Percentiles rank a stretch among this genome's conserved stretches.
phyloP scores from a whole-genome alignment of 2,113 vertebrate genomes.

The Ophthalmolycus amberensis region DNA sequence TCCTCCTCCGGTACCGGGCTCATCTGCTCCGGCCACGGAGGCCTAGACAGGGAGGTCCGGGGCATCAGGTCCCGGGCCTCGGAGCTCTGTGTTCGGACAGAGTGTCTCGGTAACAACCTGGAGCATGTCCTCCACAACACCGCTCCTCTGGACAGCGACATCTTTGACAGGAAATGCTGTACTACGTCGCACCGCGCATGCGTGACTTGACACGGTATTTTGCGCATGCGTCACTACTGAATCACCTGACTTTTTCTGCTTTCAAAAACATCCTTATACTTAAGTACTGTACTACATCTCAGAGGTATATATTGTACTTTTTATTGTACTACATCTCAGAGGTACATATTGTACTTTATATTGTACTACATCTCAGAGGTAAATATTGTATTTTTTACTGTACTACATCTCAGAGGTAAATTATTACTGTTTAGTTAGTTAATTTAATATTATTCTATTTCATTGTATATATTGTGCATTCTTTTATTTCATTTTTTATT shows the following conservation, averaged over 20 bases:
- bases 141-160: slow-evolving; percentile 57
- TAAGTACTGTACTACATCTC: not conserved
- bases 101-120: not conserved
- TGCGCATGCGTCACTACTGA: slow-evolving; percentile 37
- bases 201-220: not conserved
- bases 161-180: slow-evolving; percentile 52
- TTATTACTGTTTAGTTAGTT: too few relatives aligned
- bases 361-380: not conserved
- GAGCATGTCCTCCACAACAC: slow-evolving; percentile 65
- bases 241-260: not conserved
- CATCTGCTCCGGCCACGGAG: slow-evolving; percentile 59
- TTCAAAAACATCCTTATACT: not conserved
- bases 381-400: not conserved
- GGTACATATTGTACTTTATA: not conserved
- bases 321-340: not conserved
- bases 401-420: not conserved
- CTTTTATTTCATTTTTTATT: too few relatives aligned
- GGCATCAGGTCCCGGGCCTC: slow-evolving; percentile 32
- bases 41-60: slow-evolving; percentile 61
- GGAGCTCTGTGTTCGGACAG: slow-evolving; percentile 48
- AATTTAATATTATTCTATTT: too few relatives aligned
- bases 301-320: not conserved
- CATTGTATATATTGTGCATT: too few relatives aligned
- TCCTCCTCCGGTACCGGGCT: slow-evolving; percentile 22
- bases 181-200: slow-evolving; percentile 21